These are phyloP conservation scores for Sula dactylatra DNA, from an alignment of 2,113 vertebrate species.

Conservation along the genomic window DNA sequence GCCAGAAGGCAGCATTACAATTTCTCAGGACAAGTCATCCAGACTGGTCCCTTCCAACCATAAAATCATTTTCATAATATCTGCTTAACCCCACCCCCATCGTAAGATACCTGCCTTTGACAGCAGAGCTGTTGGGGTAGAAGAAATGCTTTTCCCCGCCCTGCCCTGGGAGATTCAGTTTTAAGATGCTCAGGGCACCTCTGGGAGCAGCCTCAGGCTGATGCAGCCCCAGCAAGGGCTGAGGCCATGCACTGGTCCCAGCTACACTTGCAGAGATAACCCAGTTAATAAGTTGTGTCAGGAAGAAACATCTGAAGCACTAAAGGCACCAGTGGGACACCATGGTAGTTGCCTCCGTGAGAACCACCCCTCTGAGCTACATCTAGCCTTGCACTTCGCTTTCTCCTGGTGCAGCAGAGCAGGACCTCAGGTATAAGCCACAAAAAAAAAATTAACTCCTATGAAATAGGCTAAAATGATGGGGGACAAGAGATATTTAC, in stretches of 20 bases:
- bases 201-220: neutral
- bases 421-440: neutral
- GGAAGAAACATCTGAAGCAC: neutral
- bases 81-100: neutral
- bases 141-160: neutral
- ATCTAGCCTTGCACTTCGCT: neutral
- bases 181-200: neutral
- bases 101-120: neutral
- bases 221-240: rapidly evolving
- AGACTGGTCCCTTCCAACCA: neutral
- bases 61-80: neutral
- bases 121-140: neutral
- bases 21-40: neutral
- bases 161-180: neutral
- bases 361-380: neutral
- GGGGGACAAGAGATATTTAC: neutral
- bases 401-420: neutral
- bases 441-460: neutral
- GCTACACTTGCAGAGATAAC: neutral
- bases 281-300: neutral
- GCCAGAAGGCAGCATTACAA: neutral
- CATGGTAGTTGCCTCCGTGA: neutral
- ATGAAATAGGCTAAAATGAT: neutral
- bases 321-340: neutral
- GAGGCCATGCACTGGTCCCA: rapidly evolving